Evolutionary conservation across 2,797 vertebrate species (phyloP).

Genomic region (Fratercula arctica): DNA sequence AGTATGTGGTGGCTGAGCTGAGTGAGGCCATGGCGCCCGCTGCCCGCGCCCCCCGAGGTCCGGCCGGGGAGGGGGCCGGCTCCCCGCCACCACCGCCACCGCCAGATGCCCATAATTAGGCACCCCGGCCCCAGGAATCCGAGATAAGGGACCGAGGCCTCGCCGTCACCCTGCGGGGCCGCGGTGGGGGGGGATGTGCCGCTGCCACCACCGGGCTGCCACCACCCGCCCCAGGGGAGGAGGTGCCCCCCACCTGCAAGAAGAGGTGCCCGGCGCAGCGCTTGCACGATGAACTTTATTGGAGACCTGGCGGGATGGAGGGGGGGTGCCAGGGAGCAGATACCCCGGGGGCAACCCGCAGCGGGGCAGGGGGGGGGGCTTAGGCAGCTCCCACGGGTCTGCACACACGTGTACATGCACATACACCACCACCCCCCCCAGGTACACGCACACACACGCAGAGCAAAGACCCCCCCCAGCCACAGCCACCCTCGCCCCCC

Average conservation of each 20-base stretch:
- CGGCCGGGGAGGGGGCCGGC: not conserved
- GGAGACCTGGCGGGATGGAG: not conserved
- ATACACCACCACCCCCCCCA: not conserved
- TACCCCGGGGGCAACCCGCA: not conserved
- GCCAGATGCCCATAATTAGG: constrained; percentile 68
- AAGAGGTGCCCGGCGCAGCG: not conserved
- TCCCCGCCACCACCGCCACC: not conserved
- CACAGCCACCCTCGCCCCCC: not conserved
- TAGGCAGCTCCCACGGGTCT: not conserved
- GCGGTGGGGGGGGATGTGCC: not conserved
- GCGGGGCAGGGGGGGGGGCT: not conserved
- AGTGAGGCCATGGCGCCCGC: constrained; percentile 69
- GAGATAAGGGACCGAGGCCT: constrained; percentile 52
- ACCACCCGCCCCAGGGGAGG: not conserved
- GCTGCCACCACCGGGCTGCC: not conserved
- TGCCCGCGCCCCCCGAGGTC: not conserved
- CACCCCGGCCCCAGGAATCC: constrained; percentile 51
- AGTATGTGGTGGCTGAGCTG: constrained; percentile 70
- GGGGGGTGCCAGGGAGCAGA: not conserved
- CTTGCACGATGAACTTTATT: constrained; percentile 59
- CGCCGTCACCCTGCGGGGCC: not conserved
- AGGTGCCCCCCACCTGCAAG: not conserved
- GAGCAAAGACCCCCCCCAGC: not conserved
- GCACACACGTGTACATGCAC: not conserved
- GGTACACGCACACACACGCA: not conserved